Conservation (phyloP, 1,140 invertebrate species). For the Zaprionus ornatus region DNA sequence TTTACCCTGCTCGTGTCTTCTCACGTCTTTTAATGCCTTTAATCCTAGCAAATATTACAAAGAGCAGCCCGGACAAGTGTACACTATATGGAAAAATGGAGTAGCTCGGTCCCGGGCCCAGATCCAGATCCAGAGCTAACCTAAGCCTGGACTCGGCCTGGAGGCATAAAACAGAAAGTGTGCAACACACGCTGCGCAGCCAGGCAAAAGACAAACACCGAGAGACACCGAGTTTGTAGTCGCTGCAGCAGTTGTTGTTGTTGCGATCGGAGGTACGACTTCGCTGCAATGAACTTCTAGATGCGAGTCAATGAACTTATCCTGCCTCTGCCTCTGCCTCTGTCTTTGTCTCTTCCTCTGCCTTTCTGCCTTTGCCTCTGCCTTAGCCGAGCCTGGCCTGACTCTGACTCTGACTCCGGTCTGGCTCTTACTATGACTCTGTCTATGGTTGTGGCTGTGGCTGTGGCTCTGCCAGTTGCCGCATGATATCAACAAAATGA, state of each 20-base stretch:
- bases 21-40: constrained; percentile 77
- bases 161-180: constrained; percentile 79
- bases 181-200: constrained; percentile 73
- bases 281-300: constrained; percentile 79
- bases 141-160: constrained; percentile 9
- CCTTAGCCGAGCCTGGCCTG: constrained; percentile 7
- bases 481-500: constrained; percentile 71
- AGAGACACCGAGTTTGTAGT: neutral
- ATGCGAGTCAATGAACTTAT: constrained; percentile 77
- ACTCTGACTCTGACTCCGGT: constrained; percentile 9
- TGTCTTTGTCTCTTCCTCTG: constrained; percentile 11
- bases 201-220: constrained; percentile 57
- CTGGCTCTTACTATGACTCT: constrained; percentile 1
- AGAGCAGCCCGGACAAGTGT: constrained; percentile 68
- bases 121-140: constrained; percentile 8
- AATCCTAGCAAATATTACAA: constrained; percentile 78
- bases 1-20: constrained; percentile 58
- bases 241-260: constrained; percentile 38
- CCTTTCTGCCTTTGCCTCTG: constrained; percentile 1
- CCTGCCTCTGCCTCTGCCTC: constrained; percentile 46
- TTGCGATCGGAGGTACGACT: constrained; percentile 43
- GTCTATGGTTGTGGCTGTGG: neutral
- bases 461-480: constrained; percentile 23
- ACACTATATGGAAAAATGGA: constrained; percentile 33
- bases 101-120: constrained; percentile 35